phyloP scores from a whole-genome alignment of 2,113 vertebrate species.

The Alligator mississippiensis region DNA sequence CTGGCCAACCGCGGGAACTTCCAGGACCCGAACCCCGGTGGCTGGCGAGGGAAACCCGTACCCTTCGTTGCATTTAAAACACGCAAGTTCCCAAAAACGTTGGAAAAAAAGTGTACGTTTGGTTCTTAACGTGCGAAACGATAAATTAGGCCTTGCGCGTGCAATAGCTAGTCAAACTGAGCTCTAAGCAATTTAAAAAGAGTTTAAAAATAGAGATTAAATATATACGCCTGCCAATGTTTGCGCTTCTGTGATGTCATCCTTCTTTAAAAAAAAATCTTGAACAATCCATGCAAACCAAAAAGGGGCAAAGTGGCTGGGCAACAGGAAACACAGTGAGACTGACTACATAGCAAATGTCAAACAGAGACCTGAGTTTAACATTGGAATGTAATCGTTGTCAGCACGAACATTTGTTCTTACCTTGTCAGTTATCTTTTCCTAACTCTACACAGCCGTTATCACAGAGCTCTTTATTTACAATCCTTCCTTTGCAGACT shows the following conservation, averaged over 20 bases:
- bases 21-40: too few species aligned
- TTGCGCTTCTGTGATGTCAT: rapidly evolving
- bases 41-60: too few species aligned
- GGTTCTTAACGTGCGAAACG: rapidly evolving
- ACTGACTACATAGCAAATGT: not conserved
- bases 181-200: not conserved
- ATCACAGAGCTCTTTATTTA: slow-evolving; percentile 59
- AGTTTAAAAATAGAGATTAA: not conserved
- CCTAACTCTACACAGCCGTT: slow-evolving; percentile 10
- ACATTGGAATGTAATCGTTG: slow-evolving; percentile 36
- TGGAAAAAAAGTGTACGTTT: not conserved
- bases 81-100: too few species aligned
- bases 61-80: too few species aligned
- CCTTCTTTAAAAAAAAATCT: rapidly evolving
- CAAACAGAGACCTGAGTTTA: not conserved
- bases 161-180: rapidly evolving
- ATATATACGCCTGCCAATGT: not conserved
- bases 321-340: rapidly evolving
- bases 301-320: not conserved
- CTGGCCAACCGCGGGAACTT: too few species aligned
- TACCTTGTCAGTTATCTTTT: slow-evolving; percentile 23
- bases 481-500: slow-evolving; percentile 57
- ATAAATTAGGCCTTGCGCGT: rapidly evolving
- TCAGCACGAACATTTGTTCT: slow-evolving; percentile 22
- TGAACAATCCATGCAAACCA: rapidly evolving